Conservation (phyloP, 1,140 invertebrate species). For the Anastrepha ludens region DNA sequence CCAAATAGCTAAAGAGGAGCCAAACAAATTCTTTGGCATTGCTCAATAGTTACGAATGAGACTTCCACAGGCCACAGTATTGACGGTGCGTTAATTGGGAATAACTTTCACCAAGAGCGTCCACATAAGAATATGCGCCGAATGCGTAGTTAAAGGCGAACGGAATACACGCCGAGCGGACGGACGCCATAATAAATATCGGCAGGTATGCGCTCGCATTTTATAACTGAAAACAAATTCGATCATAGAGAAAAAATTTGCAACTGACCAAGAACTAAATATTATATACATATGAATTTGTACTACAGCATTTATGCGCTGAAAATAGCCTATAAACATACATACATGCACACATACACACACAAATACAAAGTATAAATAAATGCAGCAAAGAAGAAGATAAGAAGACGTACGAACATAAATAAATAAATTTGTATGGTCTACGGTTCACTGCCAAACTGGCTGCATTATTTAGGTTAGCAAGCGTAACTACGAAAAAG, state of each 20-base stretch:
- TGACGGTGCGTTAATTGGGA: slow-evolving; percentile 2
- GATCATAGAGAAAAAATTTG: slow-evolving; percentile 2
- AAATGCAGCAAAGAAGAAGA: neutral
- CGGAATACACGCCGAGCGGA: neutral
- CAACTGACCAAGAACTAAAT: slow-evolving; percentile 3
- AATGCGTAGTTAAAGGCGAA: neutral
- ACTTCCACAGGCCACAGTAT: neutral
- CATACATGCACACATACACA: too few species aligned
- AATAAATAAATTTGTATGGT: too few species aligned
- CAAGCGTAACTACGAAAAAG: slow-evolving; percentile 39
- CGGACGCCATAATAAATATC: slow-evolving; percentile 12
- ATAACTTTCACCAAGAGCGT: slow-evolving; percentile 49
- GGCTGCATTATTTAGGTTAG: slow-evolving; percentile 50
- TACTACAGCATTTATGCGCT: neutral
- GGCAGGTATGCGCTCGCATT: neutral
- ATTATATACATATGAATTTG: too few species aligned
- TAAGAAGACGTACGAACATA: neutral
- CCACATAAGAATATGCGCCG: neutral
- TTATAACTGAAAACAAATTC: neutral
- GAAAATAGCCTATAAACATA: neutral
- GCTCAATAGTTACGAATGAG: neutral
- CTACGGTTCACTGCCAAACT: slow-evolving; percentile 44
- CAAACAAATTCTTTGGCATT: neutral
- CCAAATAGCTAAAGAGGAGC: neutral
- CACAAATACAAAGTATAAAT: neutral